Evolutionary conservation across 2,797 vertebrate genomes (phyloP).

Genomic region (Vireo griseus): DNA sequence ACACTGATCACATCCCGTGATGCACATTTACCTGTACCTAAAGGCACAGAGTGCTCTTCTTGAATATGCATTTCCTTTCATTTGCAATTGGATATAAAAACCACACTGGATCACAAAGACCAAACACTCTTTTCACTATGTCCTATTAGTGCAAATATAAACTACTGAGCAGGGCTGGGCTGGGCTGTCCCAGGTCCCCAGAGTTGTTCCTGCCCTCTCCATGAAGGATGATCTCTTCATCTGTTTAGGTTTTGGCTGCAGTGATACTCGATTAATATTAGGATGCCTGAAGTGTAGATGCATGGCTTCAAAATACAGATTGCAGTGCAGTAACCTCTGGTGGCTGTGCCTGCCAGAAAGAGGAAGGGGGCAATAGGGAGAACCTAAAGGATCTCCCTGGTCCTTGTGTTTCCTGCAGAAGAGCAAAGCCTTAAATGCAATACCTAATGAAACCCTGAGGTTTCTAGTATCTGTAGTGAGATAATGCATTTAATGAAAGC

Average conservation of each 20-base stretch:
- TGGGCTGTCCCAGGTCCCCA: neutral
- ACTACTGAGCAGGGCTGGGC: neutral
- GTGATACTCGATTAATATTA: neutral
- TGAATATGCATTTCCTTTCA: neutral
- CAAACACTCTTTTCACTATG: neutral
- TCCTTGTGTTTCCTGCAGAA: neutral
- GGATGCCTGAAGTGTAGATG: neutral
- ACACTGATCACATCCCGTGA: fast-evolving
- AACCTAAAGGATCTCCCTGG: neutral
- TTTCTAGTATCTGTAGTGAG: neutral
- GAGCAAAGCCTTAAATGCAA: neutral
- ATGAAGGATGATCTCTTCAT: neutral
- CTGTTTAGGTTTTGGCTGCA: neutral
- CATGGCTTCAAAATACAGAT: neutral
- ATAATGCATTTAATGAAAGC: neutral
- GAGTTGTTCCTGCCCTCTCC: neutral
- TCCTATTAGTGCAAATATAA: fast-evolving
- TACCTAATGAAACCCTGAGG: neutral
- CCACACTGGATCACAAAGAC: neutral
- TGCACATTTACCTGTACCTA: neutral
- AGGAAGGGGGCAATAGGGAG: neutral
- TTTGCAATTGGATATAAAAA: neutral
- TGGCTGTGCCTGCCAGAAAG: neutral
- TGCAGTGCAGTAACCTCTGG: neutral
- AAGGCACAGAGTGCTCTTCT: neutral